Base-by-base conservation (phyloP, 2,113 vertebrate genomes). In the Chloebia gouldiae region DNA sequence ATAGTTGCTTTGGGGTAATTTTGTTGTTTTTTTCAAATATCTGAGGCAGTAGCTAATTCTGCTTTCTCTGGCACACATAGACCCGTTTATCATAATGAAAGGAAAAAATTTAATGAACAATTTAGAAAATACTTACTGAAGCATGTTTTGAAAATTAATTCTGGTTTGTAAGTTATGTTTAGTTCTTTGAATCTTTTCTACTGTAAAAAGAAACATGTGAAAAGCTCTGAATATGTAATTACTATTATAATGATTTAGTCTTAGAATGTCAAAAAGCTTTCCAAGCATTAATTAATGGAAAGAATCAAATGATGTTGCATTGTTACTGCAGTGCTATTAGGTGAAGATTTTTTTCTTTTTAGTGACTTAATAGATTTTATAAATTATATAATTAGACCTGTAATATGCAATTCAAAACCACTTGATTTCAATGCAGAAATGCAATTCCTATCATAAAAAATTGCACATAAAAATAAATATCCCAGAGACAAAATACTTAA, bases 281-380 rank as follows among this genome's bases (percentile, higher is more conserved):
- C 57, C n/a, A 96, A 95, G 68, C 54, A 54, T 68, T 88, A 88
- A 93, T 88, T 91, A 86, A 88, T 91, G n/a, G 47, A 88, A 95
- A 80, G 49, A 96, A 91, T 80, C 30, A 82, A 93, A 92, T 37
- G 2, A 47, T 83, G 42, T 77, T 90, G 24, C 35, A 81, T 94
- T 82, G 59, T 88, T 88, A 21, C n/a, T 90, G 25, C 39, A 75
- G 20, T 73, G 22, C 35, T 82, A 69, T 71, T 92, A 86, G 54
- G 54, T 88, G 76, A 80, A 81, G 35, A 39, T 28, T 59, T 81
- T 81, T 87, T 78, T 78, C 54, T 37, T 92, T 93, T 88, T 70
- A 90, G 50, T 75, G 24, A 40, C 40, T 78, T 91, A 88, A 59
- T 83, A 47, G 44, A 71, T 86, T 77, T 77, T 90, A 40, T 78